Percentiles rank a stretch among this genome's conserved stretches.
Evolutionary conservation across 2,797 vertebrate species (phyloP).

Genomic region (Cheirogaleus major): DNA sequence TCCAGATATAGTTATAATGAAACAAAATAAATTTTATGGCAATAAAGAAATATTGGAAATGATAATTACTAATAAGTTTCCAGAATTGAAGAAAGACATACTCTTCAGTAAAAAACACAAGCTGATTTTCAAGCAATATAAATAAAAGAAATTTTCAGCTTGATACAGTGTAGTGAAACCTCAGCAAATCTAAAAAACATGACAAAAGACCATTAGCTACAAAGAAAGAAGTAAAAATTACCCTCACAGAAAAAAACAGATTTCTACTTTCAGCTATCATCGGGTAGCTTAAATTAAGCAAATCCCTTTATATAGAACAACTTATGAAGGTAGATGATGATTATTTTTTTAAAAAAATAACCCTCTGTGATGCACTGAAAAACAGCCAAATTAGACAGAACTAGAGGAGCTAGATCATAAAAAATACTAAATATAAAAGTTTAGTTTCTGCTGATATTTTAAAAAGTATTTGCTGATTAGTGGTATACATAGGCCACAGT

Average conservation of each 20-base stretch:
- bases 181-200: not conserved
- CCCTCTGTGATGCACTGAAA: not conserved
- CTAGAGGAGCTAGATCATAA: not conserved
- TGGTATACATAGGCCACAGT: not conserved
- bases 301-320: not conserved
- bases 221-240: not conserved
- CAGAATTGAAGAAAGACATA: not conserved
- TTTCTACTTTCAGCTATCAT: not conserved
- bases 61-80: not conserved
- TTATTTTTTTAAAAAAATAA: not conserved
- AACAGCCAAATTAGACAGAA: not conserved
- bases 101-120: not conserved
- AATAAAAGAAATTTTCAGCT: not conserved
- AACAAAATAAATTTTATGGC: not conserved
- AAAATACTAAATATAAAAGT: not conserved
- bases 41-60: not conserved
- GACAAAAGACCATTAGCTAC: not conserved
- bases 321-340: not conserved
- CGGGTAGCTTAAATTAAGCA: not conserved
- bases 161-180: not conserved
- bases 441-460: not conserved
- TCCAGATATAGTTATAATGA: not conserved
- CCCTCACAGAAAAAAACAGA: not conserved
- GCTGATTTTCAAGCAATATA: not conserved
- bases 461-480: not conserved